Evolutionary conservation across 2,797 vertebrate genomes (phyloP), one percentile per base, ranked within the genome.

Genomic region (Epinephelus malabaricus): DNA sequence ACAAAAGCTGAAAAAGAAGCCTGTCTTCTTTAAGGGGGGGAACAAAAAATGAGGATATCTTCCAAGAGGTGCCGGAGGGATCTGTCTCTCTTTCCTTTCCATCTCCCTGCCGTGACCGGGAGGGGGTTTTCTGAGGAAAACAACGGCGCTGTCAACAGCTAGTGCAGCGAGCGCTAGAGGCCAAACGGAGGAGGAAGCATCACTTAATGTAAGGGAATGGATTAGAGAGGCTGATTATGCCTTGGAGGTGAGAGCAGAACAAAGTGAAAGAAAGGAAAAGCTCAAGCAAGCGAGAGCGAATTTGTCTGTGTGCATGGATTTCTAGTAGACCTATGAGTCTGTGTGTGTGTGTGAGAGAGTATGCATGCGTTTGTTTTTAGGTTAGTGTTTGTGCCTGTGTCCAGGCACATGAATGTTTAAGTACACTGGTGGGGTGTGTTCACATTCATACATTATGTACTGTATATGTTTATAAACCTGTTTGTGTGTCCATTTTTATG

Each of bases 151-250:
- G 88, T 94, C 90, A 87, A 83, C 88, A 90, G 89, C 88, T 78
- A 89, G 85, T 83, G 92, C 85, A 80, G 83, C 6, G 83, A 80
- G 83, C 7, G 86, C 93, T 87, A 49, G 67, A 67, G 90, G 92
- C 91, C 87, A 86, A 80, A 87, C 25, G 66, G 79, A 89, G 83
- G 76, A 90, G 88, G 91, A 92, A 91, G 86, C 87, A 85, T 90
- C 92, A 81, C 92, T 94, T 92, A 94, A 93, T 92, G 88, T 90
- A 92, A 88, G 81, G 85, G 84, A 91, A 91, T 90, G 91, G 93
- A 94, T 94, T 94, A 94, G 89, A 90, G 83, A 81, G 84, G 88
- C 85, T 93, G 90, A 95, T 94, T 91, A 91, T 90, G 90, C 87
- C 93, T 95, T 38, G 60, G 91, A 94, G 92, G 89, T 88, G 82